Conservation (phyloP, 2,113 vertebrate species). For the Carassius auratus region DNA sequence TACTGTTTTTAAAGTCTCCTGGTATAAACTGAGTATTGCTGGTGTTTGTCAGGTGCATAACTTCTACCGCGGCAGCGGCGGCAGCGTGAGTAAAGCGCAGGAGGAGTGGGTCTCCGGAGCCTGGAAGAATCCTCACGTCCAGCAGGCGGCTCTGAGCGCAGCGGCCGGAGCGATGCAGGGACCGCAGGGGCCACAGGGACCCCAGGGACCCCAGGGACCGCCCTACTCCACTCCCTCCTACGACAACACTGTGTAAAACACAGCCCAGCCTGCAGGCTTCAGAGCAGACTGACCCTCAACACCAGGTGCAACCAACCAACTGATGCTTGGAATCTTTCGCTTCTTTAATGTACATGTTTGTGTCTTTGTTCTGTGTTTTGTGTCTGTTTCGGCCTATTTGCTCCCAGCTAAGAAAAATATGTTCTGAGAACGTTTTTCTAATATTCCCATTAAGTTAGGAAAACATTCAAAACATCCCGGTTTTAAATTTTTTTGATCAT, state of each 20-base stretch:
- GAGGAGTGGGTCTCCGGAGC: constrained; percentile 95
- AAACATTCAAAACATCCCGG: not conserved
- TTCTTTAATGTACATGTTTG: not conserved
- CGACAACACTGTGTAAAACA: constrained; percentile 80
- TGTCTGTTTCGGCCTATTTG: not conserved
- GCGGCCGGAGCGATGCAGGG: constrained; percentile 82
- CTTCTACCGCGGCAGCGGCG: constrained; percentile 92
- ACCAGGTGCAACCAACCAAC: not conserved
- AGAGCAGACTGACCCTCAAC: not conserved
- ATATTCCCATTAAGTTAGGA: not conserved
- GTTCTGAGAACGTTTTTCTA: not conserved
- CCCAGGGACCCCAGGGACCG: constrained; percentile 78
- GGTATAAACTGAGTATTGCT: not conserved
- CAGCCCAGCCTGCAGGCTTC: no score
- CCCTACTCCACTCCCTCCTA: constrained; percentile 82
- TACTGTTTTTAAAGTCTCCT: no score
- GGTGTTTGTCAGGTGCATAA: constrained; percentile 89
- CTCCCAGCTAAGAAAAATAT: not conserved
- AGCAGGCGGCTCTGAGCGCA: constrained; percentile 86
- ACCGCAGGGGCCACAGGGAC: constrained; percentile 67
- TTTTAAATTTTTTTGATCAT: not conserved
- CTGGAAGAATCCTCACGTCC: constrained; percentile 95
- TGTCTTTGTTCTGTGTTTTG: not conserved
- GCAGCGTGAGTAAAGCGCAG: constrained; percentile 94
- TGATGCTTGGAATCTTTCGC: not conserved